These are phyloP conservation scores for Rhagologus leucostigma DNA, from an alignment of 2,113 vertebrate genomes.

Conservation along the genomic window DNA sequence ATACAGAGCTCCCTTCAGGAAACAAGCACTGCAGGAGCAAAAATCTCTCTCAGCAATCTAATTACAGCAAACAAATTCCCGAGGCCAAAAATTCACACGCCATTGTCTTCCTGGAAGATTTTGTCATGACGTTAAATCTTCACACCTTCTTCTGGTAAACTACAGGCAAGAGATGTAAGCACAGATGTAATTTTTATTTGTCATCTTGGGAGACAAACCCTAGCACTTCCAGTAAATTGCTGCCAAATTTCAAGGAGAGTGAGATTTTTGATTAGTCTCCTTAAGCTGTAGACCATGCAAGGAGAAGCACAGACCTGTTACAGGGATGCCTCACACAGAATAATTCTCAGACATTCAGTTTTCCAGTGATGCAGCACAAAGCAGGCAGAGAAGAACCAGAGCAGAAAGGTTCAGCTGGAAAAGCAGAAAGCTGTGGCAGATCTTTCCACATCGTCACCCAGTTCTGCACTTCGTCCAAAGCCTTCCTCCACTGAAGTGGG, in stretches of 20 bases:
- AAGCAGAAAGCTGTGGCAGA: background rate
- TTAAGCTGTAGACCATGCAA: background rate
- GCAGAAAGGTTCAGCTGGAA: background rate
- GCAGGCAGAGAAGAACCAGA: background rate
- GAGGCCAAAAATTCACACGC: background rate
- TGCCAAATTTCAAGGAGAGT: background rate
- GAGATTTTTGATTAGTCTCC: background rate
- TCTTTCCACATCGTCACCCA: background rate
- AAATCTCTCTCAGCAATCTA: background rate
- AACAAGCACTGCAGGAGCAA: background rate
- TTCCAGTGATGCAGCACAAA: background rate
- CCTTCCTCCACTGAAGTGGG: background rate
- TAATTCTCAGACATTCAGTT: background rate
- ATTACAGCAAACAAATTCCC: background rate
- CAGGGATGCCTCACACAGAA: background rate
- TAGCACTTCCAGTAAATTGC: background rate
- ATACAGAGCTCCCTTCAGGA: background rate
- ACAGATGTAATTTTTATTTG: background rate
- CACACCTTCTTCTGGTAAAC: background rate
- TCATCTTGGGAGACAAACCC: background rate
- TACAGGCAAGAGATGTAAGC: background rate
- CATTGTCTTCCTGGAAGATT: background rate
- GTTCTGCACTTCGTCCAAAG: background rate
- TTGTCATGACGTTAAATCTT: background rate
- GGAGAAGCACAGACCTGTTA: background rate